Conservation (phyloP, 2,797 vertebrate genomes). For the Sebastes matsubarae region DNA sequence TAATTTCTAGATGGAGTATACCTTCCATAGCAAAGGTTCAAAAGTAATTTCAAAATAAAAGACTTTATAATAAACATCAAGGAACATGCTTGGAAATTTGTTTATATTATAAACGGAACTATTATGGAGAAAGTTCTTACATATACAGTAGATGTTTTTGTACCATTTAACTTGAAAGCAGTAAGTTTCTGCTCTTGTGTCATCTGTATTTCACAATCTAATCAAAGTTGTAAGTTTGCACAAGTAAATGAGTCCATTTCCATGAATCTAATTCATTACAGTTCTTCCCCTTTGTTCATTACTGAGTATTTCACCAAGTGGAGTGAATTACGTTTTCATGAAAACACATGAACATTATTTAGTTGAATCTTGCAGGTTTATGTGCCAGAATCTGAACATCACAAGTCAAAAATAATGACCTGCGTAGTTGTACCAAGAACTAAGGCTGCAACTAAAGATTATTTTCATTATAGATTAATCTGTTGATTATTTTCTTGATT, state of each 20-base stretch:
- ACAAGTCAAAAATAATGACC: neutral
- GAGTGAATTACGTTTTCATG: conserved; percentile 40
- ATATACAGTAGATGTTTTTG: neutral
- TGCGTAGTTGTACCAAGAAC: neutral
- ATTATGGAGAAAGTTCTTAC: neutral
- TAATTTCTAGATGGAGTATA: too few species aligned
- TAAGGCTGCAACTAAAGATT: too few species aligned
- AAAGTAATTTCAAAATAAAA: neutral
- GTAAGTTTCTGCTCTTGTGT: neutral
- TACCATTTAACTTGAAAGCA: neutral
- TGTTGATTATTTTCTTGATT: too few species aligned
- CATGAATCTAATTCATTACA: conserved; percentile 36
- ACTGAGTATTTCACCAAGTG: conserved; percentile 24
- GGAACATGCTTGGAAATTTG: neutral
- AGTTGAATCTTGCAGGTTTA: neutral
- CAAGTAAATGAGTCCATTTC: conserved; percentile 33
- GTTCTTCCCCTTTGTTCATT: conserved; percentile 1
- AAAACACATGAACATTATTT: conserved; percentile 49
- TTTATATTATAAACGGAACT: neutral
- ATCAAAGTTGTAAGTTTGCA: conserved; percentile 20
- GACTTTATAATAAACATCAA: neutral
- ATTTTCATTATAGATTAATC: too few species aligned
- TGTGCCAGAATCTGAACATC: neutral
- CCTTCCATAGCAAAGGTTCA: too few species aligned
- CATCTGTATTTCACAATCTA: conserved; percentile 35